Conservation (phyloP, 2,888 invertebrate genomes). For the Hydrotaea diabolus region DNA sequence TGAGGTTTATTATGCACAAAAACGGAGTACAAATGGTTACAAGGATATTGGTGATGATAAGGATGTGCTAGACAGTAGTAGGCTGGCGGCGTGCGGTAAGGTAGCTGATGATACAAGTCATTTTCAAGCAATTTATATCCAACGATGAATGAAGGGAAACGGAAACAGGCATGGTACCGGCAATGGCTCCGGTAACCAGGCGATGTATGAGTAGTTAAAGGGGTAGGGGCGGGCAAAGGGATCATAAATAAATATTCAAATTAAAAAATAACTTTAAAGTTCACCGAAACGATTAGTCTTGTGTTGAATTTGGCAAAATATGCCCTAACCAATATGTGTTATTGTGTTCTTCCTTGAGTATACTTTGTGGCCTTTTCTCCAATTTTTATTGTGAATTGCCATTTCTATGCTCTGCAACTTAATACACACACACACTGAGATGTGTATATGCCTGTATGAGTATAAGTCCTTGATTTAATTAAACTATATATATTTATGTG, state of each 20-base stretch:
- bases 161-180: too few species aligned
- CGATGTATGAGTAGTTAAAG: too few species aligned
- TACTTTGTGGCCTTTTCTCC: too few species aligned
- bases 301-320: not conserved
- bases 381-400: not conserved
- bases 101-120: not conserved
- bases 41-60: constrained; percentile 15
- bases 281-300: constrained; percentile 19
- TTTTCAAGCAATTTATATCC: not conserved
- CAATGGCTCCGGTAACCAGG: too few species aligned
- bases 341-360: not conserved
- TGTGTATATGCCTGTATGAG: not conserved
- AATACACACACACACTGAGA: not conserved
- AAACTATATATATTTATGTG: not conserved
- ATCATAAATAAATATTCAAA: not conserved
- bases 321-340: not conserved
- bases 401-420: not conserved
- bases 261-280: constrained; percentile 14
- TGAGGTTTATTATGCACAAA: constrained; percentile 21
- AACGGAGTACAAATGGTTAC: constrained; percentile 33
- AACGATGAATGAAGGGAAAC: too few species aligned
- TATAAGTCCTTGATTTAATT: constrained; percentile 23
- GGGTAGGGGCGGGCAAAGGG: not conserved
- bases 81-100: not conserved
- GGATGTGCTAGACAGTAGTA: not conserved